Conservation (phyloP, 2,797 vertebrate genomes). For the Apogon talboti region DNA sequence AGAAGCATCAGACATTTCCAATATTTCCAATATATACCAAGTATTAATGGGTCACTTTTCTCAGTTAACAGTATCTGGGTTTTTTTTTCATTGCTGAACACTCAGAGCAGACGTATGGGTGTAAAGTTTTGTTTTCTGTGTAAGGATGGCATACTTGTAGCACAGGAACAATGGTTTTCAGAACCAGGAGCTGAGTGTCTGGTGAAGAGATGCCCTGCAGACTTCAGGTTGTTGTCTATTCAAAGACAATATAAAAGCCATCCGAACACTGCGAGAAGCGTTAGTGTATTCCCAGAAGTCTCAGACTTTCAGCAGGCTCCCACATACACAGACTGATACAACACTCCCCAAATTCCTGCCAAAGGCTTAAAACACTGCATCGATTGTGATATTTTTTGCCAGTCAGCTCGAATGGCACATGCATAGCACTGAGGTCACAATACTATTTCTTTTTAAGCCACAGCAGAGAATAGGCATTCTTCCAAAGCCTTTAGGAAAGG, state of each 20-base stretch:
- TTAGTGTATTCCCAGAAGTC: constrained; percentile 26
- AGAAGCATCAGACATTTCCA: constrained; percentile 2
- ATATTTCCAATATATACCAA: background rate
- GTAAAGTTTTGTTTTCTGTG: constrained; percentile 25
- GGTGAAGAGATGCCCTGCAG: constrained; percentile 16
- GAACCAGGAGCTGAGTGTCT: constrained; percentile 9
- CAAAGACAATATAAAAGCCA: constrained; percentile 26
- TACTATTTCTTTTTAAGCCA: constrained; percentile 9
- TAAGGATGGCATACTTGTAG: background rate
- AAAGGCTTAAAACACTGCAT: constrained; percentile 18
- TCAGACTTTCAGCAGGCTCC: constrained; percentile 24
- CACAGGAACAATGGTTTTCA: constrained; percentile 23
- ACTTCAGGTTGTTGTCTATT: constrained; percentile 18
- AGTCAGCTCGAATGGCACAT: constrained; percentile 20
- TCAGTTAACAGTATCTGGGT: background rate
- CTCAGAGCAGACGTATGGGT: background rate
- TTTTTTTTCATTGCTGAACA: constrained; percentile 5
- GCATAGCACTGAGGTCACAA: constrained; percentile 9
- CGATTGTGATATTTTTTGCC: constrained; percentile 16
- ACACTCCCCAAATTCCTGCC: background rate
- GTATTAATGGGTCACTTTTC: constrained; percentile 8
- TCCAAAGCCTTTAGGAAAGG: constrained; percentile 16
- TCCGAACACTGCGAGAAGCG: constrained; percentile 33
- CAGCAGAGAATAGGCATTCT: constrained; percentile 9
- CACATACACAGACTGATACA: constrained; percentile 7